Conservation (phyloP, 2,113 vertebrate genomes). For the Choloepus hoffmanni region DNA sequence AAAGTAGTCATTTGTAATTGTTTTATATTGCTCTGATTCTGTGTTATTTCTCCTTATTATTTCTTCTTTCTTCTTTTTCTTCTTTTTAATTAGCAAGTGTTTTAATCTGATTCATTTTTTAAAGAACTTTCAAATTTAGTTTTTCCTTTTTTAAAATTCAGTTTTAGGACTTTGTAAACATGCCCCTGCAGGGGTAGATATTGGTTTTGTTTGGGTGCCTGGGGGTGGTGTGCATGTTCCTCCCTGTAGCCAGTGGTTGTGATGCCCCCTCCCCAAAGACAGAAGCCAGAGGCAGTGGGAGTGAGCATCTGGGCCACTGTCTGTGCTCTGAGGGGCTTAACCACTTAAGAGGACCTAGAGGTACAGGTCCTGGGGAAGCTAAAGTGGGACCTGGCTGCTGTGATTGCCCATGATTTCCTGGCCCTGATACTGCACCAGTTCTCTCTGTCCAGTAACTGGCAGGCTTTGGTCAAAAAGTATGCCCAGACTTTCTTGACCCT, state of each 20-base stretch:
- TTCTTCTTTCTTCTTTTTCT: background rate
- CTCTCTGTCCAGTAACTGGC: conserved; percentile 84
- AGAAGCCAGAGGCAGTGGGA: background rate
- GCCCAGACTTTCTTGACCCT: conserved; percentile 93
- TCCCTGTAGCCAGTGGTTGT: background rate
- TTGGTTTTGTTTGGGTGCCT: background rate
- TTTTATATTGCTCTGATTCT: background rate
- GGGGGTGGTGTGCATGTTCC: background rate
- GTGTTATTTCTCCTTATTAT: background rate
- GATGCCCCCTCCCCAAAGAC: background rate
- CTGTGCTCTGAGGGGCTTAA: conserved; percentile 45
- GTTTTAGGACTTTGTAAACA: conserved; percentile 73
- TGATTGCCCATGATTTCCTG: conserved; percentile 95
- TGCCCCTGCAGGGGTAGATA: conserved; percentile 45
- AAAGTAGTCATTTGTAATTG: background rate
- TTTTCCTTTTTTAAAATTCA: background rate
- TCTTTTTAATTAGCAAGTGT: background rate
- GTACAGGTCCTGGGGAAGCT: conserved; percentile 91
- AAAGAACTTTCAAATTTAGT: background rate
- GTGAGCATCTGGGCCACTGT: background rate
- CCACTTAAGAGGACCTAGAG: conserved; percentile 84
- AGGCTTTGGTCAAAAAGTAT: conserved; percentile 89
- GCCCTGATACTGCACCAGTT: conserved; percentile 91
- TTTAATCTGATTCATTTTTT: background rate
- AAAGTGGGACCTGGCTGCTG: conserved; percentile 94